Evolutionary conservation across 2,888 invertebrate species (phyloP).

Genomic region (Limnephilus lunatus): DNA sequence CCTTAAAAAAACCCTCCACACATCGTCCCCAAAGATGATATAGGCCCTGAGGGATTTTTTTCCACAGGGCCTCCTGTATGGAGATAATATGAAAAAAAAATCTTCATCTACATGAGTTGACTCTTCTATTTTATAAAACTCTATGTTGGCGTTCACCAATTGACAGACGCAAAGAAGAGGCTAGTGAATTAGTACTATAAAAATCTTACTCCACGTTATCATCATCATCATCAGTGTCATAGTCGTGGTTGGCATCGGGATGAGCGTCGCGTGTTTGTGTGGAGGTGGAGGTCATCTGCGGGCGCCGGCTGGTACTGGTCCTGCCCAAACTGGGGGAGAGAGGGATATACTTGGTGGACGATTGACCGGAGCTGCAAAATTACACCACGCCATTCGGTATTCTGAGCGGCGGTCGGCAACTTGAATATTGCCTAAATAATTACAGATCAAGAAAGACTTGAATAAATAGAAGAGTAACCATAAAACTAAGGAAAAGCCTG

Average conservation of each 20-base stretch:
- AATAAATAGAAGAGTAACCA: neutral
- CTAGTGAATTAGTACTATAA: neutral
- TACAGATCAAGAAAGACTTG: neutral
- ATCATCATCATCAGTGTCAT: neutral
- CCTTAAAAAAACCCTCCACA: too few species aligned
- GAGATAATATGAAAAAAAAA: too few species aligned
- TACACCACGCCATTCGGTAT: neutral
- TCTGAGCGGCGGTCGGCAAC: neutral
- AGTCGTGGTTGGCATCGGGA: neutral
- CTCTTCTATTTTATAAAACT: too few species aligned
- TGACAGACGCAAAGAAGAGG: too few species aligned
- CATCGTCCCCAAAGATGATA: too few species aligned
- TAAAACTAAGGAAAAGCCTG: neutral
- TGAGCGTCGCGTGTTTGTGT: conserved; percentile 16
- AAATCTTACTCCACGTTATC: conserved; percentile 34
- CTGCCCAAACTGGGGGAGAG: conserved; percentile 7
- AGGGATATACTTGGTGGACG: neutral
- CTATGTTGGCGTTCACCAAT: too few species aligned
- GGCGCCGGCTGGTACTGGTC: neutral
- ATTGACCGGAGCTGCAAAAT: neutral
- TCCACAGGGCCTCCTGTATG: too few species aligned
- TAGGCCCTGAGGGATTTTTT: too few species aligned
- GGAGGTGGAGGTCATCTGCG: neutral
- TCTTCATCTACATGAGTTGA: too few species aligned
- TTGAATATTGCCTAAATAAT: neutral